Base-by-base conservation (phyloP, 2,888 invertebrate species). In the Heliconius cydno region DNA sequence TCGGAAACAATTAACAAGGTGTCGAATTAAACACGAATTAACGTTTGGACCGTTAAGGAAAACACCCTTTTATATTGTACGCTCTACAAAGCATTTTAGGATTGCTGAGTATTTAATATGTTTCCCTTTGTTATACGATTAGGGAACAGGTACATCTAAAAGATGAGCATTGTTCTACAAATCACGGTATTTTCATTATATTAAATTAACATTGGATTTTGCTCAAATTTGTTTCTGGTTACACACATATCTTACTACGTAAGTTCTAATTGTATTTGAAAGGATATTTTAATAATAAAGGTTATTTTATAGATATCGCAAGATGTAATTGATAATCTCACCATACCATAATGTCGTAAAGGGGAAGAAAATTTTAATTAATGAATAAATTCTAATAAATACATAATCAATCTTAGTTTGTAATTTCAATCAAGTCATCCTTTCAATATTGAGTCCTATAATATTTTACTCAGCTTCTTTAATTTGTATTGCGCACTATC, bases 1-100 rank as follows among this genome's bases (percentile, higher is more conserved):
- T 92, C 90, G 92, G 90, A 94, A 94, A 94, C 94, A 95, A 95
- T 95, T 95, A 95, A 95, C 95, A 92, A 95, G 95, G 95, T 95
- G 95, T 95, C 95, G 95, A 95, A 95, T 95, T 95, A 95, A 93
- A 95, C 93, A 92, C 93, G 92, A 94, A 94, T 95, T 95, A 95
- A 92, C 94, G 94, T 90, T 92, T 88, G 87, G 89, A 91, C 91
- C 92, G 93, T 94, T 92, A 94, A 93, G 93, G 93, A 93, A 92
- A 92, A 92, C 88, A 92, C 94, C 95, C 94, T 94, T 94, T 93
- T 91, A 93, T 94, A 94, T 94, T 95, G 94, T 92, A 88, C 90
- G 89, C 89, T 92, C 92, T 91, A 92, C 92, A 92, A 93, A 94
- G 94, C 94, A 93, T 94, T 93, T 94, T 88, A 90, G 93, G 92